Evolutionary conservation across 2,797 vertebrate genomes (phyloP).

Genomic region (Anas bernieri): DNA sequence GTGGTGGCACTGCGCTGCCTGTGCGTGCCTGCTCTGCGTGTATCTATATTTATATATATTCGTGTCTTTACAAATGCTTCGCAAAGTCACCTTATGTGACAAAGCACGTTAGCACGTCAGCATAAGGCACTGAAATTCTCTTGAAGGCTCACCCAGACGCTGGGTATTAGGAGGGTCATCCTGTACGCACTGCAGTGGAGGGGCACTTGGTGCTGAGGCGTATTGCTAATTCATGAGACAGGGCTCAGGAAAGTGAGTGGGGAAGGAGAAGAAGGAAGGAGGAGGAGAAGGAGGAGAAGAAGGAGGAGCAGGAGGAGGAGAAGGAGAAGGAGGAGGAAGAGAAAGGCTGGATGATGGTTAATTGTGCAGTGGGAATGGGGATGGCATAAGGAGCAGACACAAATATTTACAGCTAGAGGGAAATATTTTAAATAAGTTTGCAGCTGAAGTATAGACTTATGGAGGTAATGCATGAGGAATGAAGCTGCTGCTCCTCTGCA

Average conservation of each 20-base stretch:
- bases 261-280: not conserved
- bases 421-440: not conserved
- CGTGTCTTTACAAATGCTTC: not conserved
- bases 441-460: not conserved
- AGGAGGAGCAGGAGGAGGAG: not conserved
- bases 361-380: fast-evolving
- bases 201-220: not conserved
- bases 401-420: not conserved
- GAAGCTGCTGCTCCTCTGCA: not conserved
- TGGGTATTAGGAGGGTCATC: not conserved
- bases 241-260: not conserved
- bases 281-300: not conserved
- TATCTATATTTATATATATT: fast-evolving
- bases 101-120: constrained; percentile 28
- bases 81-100: constrained; percentile 63
- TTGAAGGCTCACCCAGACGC: not conserved
- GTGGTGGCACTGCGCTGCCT: not conserved
- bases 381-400: not conserved
- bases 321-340: not conserved
- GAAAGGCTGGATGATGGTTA: not conserved
- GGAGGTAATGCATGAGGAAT: not conserved
- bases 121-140: not conserved
- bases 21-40: not conserved
- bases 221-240: not conserved
- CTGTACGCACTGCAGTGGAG: not conserved